Base-by-base conservation (phyloP, 2,888 invertebrate genomes). In the Spilosoma lubricipeda region DNA sequence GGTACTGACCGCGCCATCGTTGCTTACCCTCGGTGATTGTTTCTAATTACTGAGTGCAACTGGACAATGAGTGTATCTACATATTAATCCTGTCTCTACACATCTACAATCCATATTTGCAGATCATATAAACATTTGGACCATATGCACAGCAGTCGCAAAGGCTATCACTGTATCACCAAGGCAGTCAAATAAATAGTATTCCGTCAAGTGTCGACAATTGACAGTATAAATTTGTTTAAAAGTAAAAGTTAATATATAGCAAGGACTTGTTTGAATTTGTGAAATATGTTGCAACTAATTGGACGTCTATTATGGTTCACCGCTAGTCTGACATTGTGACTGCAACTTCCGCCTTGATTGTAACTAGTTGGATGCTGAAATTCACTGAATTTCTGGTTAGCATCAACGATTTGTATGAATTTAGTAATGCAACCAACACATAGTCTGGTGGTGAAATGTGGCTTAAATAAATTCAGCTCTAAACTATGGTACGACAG, bases 301-400 rank as follows among this genome's bases (percentile, higher is more conserved):
- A 89, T 88, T 88, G 77, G 76, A 79, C 67, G 77, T 74, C 75
- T 71, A 81, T 77, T 78, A 84, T 68, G 82, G 85, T 80, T 81
- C 66, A 77, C 87, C 87, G 70, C 86, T 82, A 56, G 80, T 68
- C 81, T 84, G 88, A 82, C 87, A 85, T 82, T 78, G 78, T 75
- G 78, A 77, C 78, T 80, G 81, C 82, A 81, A 79, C 83, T 80
- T 82, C 75, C 79, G 77, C 78, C 73, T 66, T 73, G 72, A 81
- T 81, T 82, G 86, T 74, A 77, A 76, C 48, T 59, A 75, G 59
- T 45, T 77, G 67, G 68, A 76, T 75, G 66, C 66, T 71, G 73
- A 75, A 78, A 82, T 85, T 77, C 70, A 72, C 70, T 59, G 67
- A 73, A 68, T 75, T 64, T 71, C 70, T 64, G 56, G 71, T 71